Evolutionary conservation across 2,797 vertebrate species (phyloP).

Genomic region (Stomatorhinus walkeri): DNA sequence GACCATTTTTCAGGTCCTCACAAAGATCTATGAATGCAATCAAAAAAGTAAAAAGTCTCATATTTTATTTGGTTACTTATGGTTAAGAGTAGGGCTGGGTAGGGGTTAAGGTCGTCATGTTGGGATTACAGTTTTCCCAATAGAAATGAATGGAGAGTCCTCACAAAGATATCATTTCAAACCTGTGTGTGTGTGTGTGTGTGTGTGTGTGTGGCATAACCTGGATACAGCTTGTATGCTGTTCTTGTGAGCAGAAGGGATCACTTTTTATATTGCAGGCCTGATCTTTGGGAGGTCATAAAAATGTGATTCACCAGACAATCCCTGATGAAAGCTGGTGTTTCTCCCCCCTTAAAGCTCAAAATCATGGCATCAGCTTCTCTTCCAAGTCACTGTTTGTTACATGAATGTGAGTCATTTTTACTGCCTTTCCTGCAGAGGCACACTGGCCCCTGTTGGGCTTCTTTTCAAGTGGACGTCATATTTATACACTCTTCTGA

Average conservation of each 20-base stretch:
- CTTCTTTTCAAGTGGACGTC: background rate
- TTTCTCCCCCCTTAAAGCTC: background rate
- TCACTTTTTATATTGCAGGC: background rate
- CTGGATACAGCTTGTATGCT: background rate
- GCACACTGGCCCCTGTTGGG: background rate
- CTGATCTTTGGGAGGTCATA: background rate
- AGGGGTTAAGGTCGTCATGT: background rate
- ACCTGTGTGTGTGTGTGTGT: background rate
- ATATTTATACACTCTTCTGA: background rate
- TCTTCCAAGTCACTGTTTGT: background rate
- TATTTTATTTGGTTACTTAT: too few relatives aligned
- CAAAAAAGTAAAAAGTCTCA: background rate
- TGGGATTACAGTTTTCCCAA: background rate
- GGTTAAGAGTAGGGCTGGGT: too few relatives aligned
- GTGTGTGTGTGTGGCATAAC: constrained; percentile 33
- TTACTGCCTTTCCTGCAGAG: background rate
- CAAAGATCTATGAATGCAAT: background rate
- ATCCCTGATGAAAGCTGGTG: background rate
- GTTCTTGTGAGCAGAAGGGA: background rate
- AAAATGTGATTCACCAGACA: background rate
- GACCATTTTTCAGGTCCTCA: background rate
- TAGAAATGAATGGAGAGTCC: too few relatives aligned
- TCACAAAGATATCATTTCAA: too few relatives aligned
- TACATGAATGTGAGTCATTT: background rate
- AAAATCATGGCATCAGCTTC: background rate